These are phyloP conservation scores for Anarhynchus alexandrinus DNA, from an alignment of 2,113 vertebrate species.

Conservation along the genomic window DNA sequence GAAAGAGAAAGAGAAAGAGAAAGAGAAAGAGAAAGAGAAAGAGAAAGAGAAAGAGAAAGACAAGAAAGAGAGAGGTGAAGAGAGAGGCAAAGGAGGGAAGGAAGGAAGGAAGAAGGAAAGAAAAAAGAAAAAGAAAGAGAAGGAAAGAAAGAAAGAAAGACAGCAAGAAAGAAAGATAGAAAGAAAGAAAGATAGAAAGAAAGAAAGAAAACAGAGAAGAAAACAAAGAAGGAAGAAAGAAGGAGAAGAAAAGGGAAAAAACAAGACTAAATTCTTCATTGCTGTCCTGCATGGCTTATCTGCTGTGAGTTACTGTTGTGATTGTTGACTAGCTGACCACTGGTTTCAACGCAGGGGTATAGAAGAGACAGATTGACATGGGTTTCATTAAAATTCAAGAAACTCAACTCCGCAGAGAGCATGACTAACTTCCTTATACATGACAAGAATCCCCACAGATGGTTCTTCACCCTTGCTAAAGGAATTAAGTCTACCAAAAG, in stretches of 20 bases:
- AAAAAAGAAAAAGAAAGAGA: too few species aligned
- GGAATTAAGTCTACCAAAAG: constrained; percentile 77
- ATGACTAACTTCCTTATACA: constrained; percentile 77
- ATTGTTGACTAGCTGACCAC: constrained; percentile 77
- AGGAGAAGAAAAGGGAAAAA: background rate
- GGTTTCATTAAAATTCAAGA: constrained; percentile 81
- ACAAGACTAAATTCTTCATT: constrained; percentile 22
- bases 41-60: fast-evolving
- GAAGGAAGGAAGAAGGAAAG: too few species aligned
- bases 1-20: fast-evolving
- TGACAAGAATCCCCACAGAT: constrained; percentile 79
- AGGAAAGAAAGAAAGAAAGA: too few species aligned
- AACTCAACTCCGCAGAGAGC: constrained; percentile 71
- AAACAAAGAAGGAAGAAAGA: too few species aligned
- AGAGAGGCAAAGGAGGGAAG: too few species aligned
- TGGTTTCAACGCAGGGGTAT: constrained; percentile 64
- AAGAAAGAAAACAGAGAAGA: too few species aligned
- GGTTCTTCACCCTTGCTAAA: constrained; percentile 76
- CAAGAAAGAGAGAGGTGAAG: too few species aligned
- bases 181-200: background rate
- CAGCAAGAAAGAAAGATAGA: too few species aligned
- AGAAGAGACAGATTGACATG: constrained; percentile 73
- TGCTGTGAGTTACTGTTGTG: constrained; percentile 69
- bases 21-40: fast-evolving
- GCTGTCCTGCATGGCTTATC: constrained; percentile 54